Base-by-base conservation (phyloP, 2,113 vertebrate species). In the Triplophysa dalaica region DNA sequence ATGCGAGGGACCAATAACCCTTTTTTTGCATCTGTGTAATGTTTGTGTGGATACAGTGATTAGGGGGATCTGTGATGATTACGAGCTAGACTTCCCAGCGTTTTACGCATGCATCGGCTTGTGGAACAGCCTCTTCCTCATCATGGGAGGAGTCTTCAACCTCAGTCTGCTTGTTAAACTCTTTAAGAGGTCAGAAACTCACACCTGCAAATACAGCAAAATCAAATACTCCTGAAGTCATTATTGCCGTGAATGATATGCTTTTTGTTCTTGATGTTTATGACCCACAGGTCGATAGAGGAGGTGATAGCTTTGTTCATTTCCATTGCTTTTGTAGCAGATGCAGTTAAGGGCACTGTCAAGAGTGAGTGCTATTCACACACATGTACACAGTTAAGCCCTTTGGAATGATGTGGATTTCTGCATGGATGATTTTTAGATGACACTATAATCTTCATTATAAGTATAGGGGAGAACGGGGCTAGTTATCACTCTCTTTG, bases 241-340 rank as follows among this genome's bases (percentile, higher is more conserved):
- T 0, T 14, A 81, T n/a, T 2, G n/a, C 38, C 14, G 56, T 65
- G 50, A 75, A 19, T 72, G 43, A 80, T 13, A 60, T 68, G 66
- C 85, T 79, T 79, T 68, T 75, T 78, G 19, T 68, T 61, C 68
- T 45, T 80, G 10, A 38, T 77, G 43, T 77, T 65, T 76, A 52
- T 77, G 16, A 50, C 81, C 84, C 83, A 1, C 84, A 98, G 98
- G 92, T 99, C 98, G 0, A 98, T 94, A 38, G 98, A 99, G 90
- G 98, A 99, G 88, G 95, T 99, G 88, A 98, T 99, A 41, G 97
- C 98, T 52, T 89, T 99, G 80, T 99, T 99, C 91, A 99, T 99
- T 79, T 99, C 98, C 61, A 94, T 96, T 84, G 98, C 97, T 0
- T 99, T 99, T 61, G 93, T 98, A 85, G 92, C 95, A 11, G 98